Evolutionary conservation across 2,797 vertebrate genomes (phyloP), one percentile per base, ranked within the genome.

Genomic region (Menidia menidia): DNA sequence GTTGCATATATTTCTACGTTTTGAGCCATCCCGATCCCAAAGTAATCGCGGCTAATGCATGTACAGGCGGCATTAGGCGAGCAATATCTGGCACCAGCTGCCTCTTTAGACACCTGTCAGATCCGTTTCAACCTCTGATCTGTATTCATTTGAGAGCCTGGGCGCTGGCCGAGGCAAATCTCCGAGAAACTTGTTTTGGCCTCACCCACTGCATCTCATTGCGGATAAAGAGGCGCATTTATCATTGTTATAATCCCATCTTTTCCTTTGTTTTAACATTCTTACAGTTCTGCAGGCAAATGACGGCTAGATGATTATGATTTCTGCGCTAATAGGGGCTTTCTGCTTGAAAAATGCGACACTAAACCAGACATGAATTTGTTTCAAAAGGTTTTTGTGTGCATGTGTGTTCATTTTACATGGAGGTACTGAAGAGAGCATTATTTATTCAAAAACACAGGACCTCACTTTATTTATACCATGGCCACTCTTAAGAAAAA

Each of bases 101-200:
- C 64, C 69, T 59, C 73, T 81, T 72, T 33, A 68, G 81, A 73
- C 78, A 78, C 75, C 78, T 84, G 85, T 91, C 88, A 87, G 53
- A 74, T 83, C 72, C 58, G 61, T 42, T 90, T 83, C 75, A 68
- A 57, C 75, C 69, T 69, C 66, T 80, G 81, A 86, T 91, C 81
- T 78, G 82, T 89, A 84, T 86, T 88, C 77, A 88, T 92, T 86
- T 86, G 58, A 66, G 67, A 25, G 60, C 73, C 79, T 65, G 75
- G 66, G 83, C 79, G 47, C 66, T 16, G 32, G 60, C 62, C 61
- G 58, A 87, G 77, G 66, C 75, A 33, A 18, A 73, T 73, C 69
- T 75, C 63, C 9, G 70, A 73, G 63, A 77, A 75, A 56, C 60
- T 30, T 71, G 75, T 84, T 77, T 84, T 66, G 67, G 79, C 66